phyloP scores from a whole-genome alignment of 2,888 invertebrate genomes.

The Macaria notata region DNA sequence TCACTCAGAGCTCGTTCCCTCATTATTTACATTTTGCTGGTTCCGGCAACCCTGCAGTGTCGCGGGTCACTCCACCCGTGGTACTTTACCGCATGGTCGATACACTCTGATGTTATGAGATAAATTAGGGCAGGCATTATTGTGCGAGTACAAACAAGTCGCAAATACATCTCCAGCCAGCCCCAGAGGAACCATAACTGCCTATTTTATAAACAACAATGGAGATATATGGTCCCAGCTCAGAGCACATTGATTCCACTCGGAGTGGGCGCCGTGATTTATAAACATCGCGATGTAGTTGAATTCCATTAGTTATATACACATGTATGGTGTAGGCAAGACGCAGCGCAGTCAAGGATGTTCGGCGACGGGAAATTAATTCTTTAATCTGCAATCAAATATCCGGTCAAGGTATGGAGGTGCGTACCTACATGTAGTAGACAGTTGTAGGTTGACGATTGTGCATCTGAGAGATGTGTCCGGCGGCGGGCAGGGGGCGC shows the following conservation, averaged over 20 bases:
- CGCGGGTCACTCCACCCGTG: slow-evolving; percentile 2
- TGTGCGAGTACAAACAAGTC: background rate
- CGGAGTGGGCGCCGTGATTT: slow-evolving; percentile 31
- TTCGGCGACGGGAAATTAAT: slow-evolving; percentile 34
- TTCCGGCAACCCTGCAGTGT: slow-evolving; percentile 7
- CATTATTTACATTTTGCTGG: slow-evolving; percentile 16
- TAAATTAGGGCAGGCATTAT: background rate
- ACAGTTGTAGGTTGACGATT: slow-evolving; percentile 71
- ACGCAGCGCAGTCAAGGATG: background rate
- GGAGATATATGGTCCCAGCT: slow-evolving; percentile 32
- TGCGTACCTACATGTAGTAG: slow-evolving; percentile 41
- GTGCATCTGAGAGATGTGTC: slow-evolving; percentile 72
- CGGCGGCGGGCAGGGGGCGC: slow-evolving; percentile 42
- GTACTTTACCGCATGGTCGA: too few relatives aligned
- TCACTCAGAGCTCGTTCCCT: slow-evolving; percentile 16
- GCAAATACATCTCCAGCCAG: slow-evolving; percentile 1
- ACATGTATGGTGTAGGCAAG: background rate
- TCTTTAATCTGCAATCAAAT: slow-evolving; percentile 45
- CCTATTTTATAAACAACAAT: slow-evolving; percentile 33
- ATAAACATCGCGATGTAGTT: slow-evolving; percentile 22
- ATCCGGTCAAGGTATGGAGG: slow-evolving; percentile 43
- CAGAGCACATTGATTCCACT: slow-evolving; percentile 33
- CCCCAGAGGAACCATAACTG: slow-evolving; percentile 30
- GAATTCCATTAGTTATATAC: background rate
- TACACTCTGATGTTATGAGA: too few relatives aligned